phyloP scores from a whole-genome alignment of 1,140 invertebrate species.

The Danaus plexippus region DNA sequence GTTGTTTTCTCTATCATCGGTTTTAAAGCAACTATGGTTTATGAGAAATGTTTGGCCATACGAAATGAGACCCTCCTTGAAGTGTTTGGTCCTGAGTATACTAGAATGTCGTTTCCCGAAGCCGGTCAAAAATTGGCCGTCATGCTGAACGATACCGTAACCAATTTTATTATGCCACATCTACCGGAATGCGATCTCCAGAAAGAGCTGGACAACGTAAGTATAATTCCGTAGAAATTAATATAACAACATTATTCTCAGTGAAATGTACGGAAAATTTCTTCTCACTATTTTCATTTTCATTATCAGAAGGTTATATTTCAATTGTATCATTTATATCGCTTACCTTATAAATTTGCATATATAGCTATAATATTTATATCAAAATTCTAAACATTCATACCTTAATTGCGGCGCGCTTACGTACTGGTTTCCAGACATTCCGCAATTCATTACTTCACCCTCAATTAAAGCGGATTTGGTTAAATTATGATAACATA shows the following conservation, averaged over 20 bases:
- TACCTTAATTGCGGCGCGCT: too few relatives aligned
- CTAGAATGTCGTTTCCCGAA: constrained; percentile 64
- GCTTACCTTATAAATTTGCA: too few relatives aligned
- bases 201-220: constrained; percentile 90
- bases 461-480: too few relatives aligned
- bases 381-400: too few relatives aligned
- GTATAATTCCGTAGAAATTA: constrained; percentile 40
- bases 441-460: too few relatives aligned
- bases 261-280: constrained; percentile 3
- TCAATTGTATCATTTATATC: too few relatives aligned
- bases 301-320: too few relatives aligned
- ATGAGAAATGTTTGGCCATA: constrained; percentile 80
- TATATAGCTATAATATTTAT: too few relatives aligned
- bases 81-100: constrained; percentile 71
- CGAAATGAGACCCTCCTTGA: constrained; percentile 75
- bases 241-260: background rate
- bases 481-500: too few relatives aligned
- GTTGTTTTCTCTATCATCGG: constrained; percentile 98
- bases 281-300: background rate
- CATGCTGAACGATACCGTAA: constrained; percentile 74
- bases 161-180: constrained; percentile 74
- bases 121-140: constrained; percentile 72
- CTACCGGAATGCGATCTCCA: constrained; percentile 86
- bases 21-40: constrained; percentile 91
- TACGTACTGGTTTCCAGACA: too few relatives aligned